Evolutionary conservation across 37 sponge, comb jelly and placozoan genomes (phyloP).

Genomic region (Sycon ciliatum): DNA sequence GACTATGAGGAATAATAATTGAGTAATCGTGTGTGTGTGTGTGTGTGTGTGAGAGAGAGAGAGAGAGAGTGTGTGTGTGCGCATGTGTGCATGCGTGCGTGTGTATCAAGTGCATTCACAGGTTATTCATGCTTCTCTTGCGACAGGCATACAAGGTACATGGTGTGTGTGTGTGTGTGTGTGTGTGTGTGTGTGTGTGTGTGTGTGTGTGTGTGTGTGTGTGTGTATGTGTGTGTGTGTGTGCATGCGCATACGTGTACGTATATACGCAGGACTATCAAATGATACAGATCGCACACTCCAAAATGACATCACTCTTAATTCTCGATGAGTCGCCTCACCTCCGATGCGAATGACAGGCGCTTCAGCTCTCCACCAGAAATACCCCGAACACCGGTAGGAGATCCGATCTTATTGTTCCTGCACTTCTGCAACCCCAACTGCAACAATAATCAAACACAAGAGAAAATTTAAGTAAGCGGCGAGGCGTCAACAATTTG

Average conservation of each 20-base stretch:
- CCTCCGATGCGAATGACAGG: constrained; percentile 42
- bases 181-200: constrained; percentile 24
- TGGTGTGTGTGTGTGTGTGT: too few relatives aligned
- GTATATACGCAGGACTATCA: not conserved
- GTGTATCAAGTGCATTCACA: too few relatives aligned
- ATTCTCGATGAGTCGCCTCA: not conserved
- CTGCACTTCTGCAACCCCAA: constrained; percentile 37
- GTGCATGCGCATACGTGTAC: not conserved
- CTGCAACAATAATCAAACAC: too few relatives aligned
- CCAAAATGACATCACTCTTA: not conserved
- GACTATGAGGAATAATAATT: too few relatives aligned
- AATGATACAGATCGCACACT: not conserved
- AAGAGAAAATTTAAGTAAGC: too few relatives aligned
- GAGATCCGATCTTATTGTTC: constrained; percentile 30
- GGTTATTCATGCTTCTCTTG: too few relatives aligned
- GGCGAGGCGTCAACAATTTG: too few relatives aligned
- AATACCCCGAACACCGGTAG: constrained; percentile 29
- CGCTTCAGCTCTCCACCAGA: constrained; percentile 52
- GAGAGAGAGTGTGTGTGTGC: too few relatives aligned
- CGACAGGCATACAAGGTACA: too few relatives aligned
- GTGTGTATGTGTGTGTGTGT: not conserved
- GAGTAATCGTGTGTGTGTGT: too few relatives aligned
- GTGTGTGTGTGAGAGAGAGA: too few relatives aligned
- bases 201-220: constrained; percentile 14
- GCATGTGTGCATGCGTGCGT: too few relatives aligned